Base-by-base conservation (phyloP, 2,113 vertebrate species). In the Clarias batrachus region DNA sequence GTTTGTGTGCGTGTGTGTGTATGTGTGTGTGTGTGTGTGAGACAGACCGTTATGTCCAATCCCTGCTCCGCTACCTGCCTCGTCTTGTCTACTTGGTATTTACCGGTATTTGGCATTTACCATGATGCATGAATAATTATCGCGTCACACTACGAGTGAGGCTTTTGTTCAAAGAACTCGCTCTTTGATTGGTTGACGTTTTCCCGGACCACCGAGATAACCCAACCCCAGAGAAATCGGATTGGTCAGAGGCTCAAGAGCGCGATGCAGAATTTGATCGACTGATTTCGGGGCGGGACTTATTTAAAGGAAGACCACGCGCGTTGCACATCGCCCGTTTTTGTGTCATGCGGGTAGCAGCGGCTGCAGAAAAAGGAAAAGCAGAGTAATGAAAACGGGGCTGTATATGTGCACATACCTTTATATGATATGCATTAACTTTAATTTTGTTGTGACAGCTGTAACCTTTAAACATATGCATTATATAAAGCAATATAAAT, bases 251-350 rank as follows among this genome's bases (percentile, higher is more conserved):
- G 17, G 33, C 81, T 63, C 85, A 76, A 57, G 92, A 91, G 93
- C 89, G 86, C 60, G 92, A 93, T 93, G 91, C 85, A 87, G 92
- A 94, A 94, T 92, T 94, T 95, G 93, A 95, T 96, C 95, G 95
- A 95, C 95, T 95, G 95, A 96, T 95, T 95, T 95, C 90, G 65
- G 91, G 94, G 95, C 94, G 95, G 93, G 73, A 91, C 89, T 88
- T 19, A 19, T 87, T 83, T 94, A 94, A 95, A 94, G 91, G 92
- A 81, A 17, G 87, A 85, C 91, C 85, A 87, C 77, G 60, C 84
- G 33, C 60, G 19, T 23, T 68, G 70, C 30, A 41, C 23, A 80
- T 80, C 41, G 66, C n/a, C 41, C 68, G 71, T 65, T 89, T 30
- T 70, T 30, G 41, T 71, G 85, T 74, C 79, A 82, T 73, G n/a